Base-by-base conservation (phyloP, 2,113 vertebrate species). In the Rhabdornis inornatus region DNA sequence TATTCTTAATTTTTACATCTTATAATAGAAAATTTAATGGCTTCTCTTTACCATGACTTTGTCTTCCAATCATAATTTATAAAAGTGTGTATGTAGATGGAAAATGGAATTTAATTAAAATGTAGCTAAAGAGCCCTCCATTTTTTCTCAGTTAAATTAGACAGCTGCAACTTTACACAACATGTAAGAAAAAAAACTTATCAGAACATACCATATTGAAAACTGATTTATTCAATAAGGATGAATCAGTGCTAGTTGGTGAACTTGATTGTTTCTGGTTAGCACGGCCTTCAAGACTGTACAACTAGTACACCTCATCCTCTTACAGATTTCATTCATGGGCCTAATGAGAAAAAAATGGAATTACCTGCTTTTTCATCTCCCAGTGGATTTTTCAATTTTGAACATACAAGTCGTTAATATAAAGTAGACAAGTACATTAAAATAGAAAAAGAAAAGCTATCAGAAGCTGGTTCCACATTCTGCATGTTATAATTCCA, bases 191-290 rank as follows among this genome's bases (percentile, higher is more conserved):
- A 60, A 92, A 71, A 78, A 39, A 56, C 4, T n/a, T 50, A 83
- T 55, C 63, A 80, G 90, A 74, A 90, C 47, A n/a, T 44, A n/a
- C 13, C 1, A 4, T 50, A 72, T 64, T 70, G 68, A 83, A 74
- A 74, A 77, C 33, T 52, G 64, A 68, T 84, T 71, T 87, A 90
- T 87, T 89, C 72, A 83, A 66, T 72, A 64, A 64, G 72, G 47
- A 90, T 55, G 92, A 90, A 95, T 81, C 42, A 28, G 37, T 78
- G 47, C 12, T 28, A 77, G 80, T 10, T 71, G 71, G 42, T 50
- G 39, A 95, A 89, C 37, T 86, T 40, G 16, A 81, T 40, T 89
- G 55, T 86, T 92, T 90, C 83, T 91, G 65, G 89, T 86, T 90
- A 93, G 52, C 80, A 66, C 0, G 10, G 81, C 64, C 60, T 90